Conservation (phyloP, 2,888 invertebrate species). For the Netelia virgata region DNA sequence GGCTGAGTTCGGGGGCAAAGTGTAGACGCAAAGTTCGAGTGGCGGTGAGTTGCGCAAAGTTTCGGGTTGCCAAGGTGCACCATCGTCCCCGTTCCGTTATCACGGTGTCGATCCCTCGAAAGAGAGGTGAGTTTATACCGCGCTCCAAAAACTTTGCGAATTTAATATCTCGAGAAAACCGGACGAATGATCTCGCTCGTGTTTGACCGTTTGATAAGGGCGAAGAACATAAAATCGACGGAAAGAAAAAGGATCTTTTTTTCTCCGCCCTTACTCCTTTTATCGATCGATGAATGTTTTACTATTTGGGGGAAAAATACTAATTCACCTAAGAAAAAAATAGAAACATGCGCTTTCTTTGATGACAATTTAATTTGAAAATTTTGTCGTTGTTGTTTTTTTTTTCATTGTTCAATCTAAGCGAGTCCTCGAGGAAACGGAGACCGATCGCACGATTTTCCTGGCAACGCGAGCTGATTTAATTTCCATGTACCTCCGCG, state of each 20-base stretch:
- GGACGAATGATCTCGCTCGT: background rate
- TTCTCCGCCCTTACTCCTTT: background rate
- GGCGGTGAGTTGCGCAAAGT: slow-evolving; percentile 54
- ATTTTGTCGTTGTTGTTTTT: too few species aligned
- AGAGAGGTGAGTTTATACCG: background rate
- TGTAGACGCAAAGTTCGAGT: slow-evolving; percentile 47
- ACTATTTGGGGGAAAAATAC: background rate
- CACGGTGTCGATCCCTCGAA: background rate
- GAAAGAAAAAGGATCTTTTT: background rate
- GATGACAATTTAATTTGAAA: too few species aligned
- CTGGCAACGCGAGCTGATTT: too few species aligned
- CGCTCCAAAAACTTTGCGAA: background rate
- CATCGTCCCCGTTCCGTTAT: slow-evolving; percentile 1
- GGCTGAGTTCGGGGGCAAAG: slow-evolving; percentile 4
- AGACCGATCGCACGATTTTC: too few species aligned
- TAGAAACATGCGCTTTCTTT: background rate
- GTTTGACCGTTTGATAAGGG: background rate
- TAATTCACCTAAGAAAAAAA: background rate
- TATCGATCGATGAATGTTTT: background rate
- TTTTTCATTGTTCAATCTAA: too few species aligned
- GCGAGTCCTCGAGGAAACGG: too few species aligned
- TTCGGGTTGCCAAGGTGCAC: slow-evolving; percentile 55
- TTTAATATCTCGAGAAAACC: background rate
- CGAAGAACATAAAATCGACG: background rate
- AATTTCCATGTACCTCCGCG: background rate